Evolutionary conservation across 2,888 invertebrate species (phyloP), one percentile per base, ranked within the genome.

Genomic region (Parelbella ahira): DNA sequence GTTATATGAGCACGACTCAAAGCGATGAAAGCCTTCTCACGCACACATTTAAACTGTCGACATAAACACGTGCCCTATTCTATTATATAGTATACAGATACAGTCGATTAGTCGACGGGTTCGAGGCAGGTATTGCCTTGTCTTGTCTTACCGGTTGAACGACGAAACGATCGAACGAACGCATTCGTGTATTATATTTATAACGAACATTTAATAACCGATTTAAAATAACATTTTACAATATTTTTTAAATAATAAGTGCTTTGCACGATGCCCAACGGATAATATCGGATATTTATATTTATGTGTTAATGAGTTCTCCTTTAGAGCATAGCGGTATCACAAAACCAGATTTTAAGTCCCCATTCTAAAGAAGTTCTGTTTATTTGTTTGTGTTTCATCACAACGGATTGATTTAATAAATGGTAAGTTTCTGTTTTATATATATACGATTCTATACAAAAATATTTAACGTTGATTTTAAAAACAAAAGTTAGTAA

Each of bases 111-210:
- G 65, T 63, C 60, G 70, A 64, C 78, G 75, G 72, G 68, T 64
- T 54, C 53, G 60, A 56, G 60, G 71, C 75, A 76, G 78, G 79
- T 80, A 78, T 56, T 59, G n/a, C n/a, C n/a, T 63, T 60, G 69
- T 56, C 71, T 63, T 53, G 74, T 59, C 64, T 56, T 68, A 73
- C 80, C 80, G 75, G 81, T 75, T 63, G 12, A 69, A 73, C 74
- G 73, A 81, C 69, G 64, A 73, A 71, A 82, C 82, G 86, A 86
- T 76, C 84, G 86, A 86, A 84, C 86, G 86, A 86, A 84, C 76
- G 58, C 60, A 56, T 54, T 58, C 19, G 9, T 56, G 50, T 32
- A 48, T 49, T 44, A 49, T 56, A 47, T 51, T 38, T n/a, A n/a
- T n/a, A 56, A 45, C 50, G 45, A 52, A 47, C 36, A 30, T 33